A percentile compares a stretch with the other conserved stretches of the same genome.
Conservation (phyloP, 2,888 invertebrate genomes). For the Trachelus troglodyta region DNA sequence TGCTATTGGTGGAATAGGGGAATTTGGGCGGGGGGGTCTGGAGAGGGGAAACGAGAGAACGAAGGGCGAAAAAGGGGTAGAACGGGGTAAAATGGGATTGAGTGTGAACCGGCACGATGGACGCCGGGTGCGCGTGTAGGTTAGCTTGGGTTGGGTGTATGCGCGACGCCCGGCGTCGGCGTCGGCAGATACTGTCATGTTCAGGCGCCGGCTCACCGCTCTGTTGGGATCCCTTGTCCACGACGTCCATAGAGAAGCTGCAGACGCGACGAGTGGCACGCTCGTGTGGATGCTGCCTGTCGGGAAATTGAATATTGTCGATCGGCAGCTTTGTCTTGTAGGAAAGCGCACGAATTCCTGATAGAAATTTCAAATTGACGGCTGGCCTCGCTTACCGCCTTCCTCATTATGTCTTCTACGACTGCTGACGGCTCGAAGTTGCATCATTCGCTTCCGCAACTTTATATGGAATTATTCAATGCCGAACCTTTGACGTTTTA, state of each 20-base stretch:
- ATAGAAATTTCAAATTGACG: neutral
- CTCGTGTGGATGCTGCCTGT: slow-evolving; percentile 12
- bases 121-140: slow-evolving; percentile 1
- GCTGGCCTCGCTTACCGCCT: neutral
- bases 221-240: slow-evolving; percentile 4
- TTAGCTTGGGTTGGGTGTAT: neutral
- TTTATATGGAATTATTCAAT: neutral
- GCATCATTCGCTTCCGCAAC: neutral
- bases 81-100: slow-evolving; percentile 12
- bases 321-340: slow-evolving; percentile 9
- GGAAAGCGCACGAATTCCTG: neutral
- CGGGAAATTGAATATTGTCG: slow-evolving; percentile 29
- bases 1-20: neutral
- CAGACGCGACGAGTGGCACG: slow-evolving; percentile 4
- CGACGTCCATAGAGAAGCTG: neutral
- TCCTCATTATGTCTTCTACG: neutral
- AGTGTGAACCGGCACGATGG: slow-evolving; percentile 4
- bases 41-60: slow-evolving; percentile 20
- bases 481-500: neutral
- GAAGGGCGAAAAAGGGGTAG: slow-evolving; percentile 12
- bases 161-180: slow-evolving; percentile 41
- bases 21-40: neutral
- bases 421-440: neutral
- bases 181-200: slow-evolving; percentile 59
- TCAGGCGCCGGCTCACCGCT: slow-evolving; percentile 49